A percentile compares a stretch with the other conserved stretches of the same genome.
Conservation (phyloP, 2,797 vertebrate genomes). For the Rhabdomys pumilio region DNA sequence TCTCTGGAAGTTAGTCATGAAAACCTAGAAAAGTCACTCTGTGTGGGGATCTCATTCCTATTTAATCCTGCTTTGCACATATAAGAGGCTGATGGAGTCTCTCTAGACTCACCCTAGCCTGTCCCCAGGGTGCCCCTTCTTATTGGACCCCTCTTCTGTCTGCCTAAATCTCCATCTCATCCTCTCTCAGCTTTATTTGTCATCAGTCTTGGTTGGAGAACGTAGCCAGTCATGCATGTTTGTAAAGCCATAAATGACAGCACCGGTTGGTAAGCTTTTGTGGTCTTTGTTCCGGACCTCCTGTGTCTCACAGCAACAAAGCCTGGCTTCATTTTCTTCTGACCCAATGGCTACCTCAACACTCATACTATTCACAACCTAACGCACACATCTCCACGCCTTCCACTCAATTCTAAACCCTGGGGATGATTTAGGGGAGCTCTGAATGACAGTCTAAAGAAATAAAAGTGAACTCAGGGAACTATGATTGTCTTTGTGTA, state of each 20-base stretch:
- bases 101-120: background rate
- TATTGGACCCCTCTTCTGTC: background rate
- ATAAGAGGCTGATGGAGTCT: accelerated
- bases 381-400: background rate
- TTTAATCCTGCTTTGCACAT: background rate
- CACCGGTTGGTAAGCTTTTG: background rate
- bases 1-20: background rate
- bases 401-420: background rate
- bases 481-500: background rate
- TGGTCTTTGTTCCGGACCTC: background rate
- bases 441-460: background rate
- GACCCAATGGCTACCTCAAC: background rate
- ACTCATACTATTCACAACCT: accelerated
- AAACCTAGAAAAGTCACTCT: background rate
- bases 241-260: background rate
- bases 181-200: background rate
- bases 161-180: background rate
- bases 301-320: background rate
- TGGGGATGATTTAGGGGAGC: background rate
- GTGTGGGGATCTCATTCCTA: background rate
- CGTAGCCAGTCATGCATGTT: background rate
- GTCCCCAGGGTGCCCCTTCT: background rate
- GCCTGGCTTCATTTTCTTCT: background rate
- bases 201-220: background rate
- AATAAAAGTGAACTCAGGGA: background rate